Percentiles rank a stretch among this genome's conserved stretches.
Evolutionary conservation across 2,888 invertebrate genomes (phyloP).

Genomic region (Orthosia incerta): DNA sequence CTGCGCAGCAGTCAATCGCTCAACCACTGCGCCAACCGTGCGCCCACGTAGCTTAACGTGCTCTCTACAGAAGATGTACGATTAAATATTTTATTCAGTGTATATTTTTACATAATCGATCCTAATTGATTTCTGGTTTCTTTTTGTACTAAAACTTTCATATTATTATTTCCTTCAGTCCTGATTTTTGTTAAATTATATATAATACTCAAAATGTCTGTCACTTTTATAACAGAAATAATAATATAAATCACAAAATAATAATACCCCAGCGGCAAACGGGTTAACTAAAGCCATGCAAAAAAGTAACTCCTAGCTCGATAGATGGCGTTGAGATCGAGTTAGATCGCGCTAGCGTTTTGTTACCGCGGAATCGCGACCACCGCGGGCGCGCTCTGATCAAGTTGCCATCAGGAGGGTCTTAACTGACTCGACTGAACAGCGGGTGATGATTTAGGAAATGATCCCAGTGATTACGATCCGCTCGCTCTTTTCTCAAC

Average conservation of each 20-base stretch:
- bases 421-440: conserved; percentile 91
- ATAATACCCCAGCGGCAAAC: not conserved
- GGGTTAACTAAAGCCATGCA: conserved; percentile 19
- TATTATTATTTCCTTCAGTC: not conserved
- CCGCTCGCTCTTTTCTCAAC: conserved; percentile 81
- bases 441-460: conserved; percentile 86
- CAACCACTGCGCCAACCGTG: too few species aligned
- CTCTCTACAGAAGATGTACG: too few species aligned
- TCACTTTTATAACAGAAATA: not conserved
- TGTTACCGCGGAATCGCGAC: conserved; percentile 47
- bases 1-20: too few species aligned
- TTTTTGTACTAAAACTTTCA: not conserved
- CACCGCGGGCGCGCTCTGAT: accelerated
- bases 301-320: conserved; percentile 37
- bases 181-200: not conserved
- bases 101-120: too few species aligned
- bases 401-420: conserved; percentile 83
- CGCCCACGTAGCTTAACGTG: too few species aligned
- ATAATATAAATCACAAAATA: conserved; percentile 16
- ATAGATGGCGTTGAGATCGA: conserved; percentile 71
- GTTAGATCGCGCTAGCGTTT: conserved; percentile 73
- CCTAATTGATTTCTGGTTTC: not conserved
- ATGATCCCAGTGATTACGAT: conserved; percentile 80
- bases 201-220: not conserved
- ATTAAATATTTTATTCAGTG: too few species aligned